Evolutionary conservation across 2,888 invertebrate genomes (phyloP), one percentile per base, ranked within the genome.

Genomic region (Carcina quercana): DNA sequence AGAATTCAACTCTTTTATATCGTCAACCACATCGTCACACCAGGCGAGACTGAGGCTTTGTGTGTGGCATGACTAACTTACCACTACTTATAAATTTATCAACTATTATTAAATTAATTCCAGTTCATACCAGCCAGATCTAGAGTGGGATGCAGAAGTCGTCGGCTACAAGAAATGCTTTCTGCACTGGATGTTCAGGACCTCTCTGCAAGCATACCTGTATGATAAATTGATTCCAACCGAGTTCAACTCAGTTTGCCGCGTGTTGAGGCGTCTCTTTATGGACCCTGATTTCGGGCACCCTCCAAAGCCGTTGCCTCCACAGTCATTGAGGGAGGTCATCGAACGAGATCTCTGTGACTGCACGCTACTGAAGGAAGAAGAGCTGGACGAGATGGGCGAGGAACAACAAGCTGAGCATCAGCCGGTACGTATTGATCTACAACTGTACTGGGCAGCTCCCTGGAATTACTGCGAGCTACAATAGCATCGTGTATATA

Each of bases 141-240:
- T 83, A 10, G 31, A 43, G 1, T 83, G 83, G 83, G 55, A 74
- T 25, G 25, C 43, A 1, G 38, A 67, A 25, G 40, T 54, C 1
- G 63, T 75, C 0, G 78, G 79, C 3, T 70, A 69, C 29, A 43
- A 68, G 2, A 59, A 59, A 40, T 29, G 43, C 2, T 41, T 61
- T 3, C 35, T 74, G 0, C 78, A 83, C 38, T 79, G 79, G 79
- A 82, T 83, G 82, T 80, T 83, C 30, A 57, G 73, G 32, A 61
- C 70, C 50, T 75, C 82, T 0, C 50, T 83, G 0, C 69, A 78
- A 26, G 56, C 64, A 0, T 32, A 60, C 2, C 46, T 83, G 0
- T 30, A 27, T 0, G 76, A 62, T 35, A 57, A 46, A n/a, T 43
- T 82, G 0, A 15, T 25, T 1, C 14, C 36, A 0, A 0, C 24